A percentile compares a stretch with the other conserved stretches of the same genome.
phyloP scores from a whole-genome alignment of 2,797 vertebrate species.

The Pangasius mekongensis region DNA sequence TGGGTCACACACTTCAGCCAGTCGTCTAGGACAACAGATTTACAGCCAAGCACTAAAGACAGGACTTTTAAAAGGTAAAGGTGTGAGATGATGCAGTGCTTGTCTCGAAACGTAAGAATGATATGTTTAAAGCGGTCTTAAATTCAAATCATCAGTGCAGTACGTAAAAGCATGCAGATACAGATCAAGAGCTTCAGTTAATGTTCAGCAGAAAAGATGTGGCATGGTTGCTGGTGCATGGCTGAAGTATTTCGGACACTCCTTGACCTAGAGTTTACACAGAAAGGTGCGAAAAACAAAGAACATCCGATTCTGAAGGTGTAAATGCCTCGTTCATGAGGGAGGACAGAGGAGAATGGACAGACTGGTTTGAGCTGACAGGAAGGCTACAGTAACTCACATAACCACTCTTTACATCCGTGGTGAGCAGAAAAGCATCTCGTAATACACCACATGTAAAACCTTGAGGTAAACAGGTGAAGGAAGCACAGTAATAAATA shows the following conservation, averaged over 20 bases:
- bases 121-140: not conserved
- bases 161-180: not conserved
- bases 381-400: not conserved
- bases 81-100: not conserved
- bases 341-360: no score
- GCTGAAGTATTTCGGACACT: not conserved
- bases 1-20: slow-evolving; percentile 23
- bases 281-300: not conserved
- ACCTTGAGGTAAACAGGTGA: not conserved
- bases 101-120: no score
- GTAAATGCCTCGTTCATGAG: no score
- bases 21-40: slow-evolving; percentile 14
- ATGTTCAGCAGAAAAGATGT: not conserved
- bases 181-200: not conserved
- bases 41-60: not conserved
- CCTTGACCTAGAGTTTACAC: no score
- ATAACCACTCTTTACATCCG: not conserved
- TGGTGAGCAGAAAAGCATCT: not conserved
- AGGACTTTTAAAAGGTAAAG: not conserved
- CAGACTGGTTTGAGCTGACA: not conserved
- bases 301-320: not conserved
- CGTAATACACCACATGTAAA: not conserved
- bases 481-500: not conserved
- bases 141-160: not conserved
- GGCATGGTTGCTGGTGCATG: not conserved